These are phyloP conservation scores for Alloscopus bannaensis DNA, from an alignment of 2,888 invertebrate species.

Conservation along the genomic window DNA sequence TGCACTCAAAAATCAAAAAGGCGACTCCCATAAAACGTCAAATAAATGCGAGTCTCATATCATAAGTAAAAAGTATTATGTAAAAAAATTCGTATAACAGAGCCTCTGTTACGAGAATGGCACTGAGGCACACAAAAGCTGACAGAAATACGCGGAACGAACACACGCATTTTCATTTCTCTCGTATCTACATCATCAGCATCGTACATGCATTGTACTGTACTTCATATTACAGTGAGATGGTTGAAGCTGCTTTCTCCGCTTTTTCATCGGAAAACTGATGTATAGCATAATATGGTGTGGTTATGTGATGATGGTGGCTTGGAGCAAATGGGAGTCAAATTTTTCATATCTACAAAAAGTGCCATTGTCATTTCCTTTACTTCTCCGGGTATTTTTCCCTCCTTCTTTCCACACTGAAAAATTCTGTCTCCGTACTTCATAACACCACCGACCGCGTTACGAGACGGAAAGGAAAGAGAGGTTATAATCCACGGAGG, in stretches of 20 bases:
- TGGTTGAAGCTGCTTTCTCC: conserved; percentile 9
- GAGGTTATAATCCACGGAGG: conserved; percentile 31
- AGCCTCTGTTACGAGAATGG: no score
- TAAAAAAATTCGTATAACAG: conserved; percentile 4
- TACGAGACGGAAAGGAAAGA: conserved; percentile 1
- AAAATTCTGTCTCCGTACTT: not conserved
- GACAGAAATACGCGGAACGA: no score
- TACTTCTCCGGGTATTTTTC: conserved; percentile 30
- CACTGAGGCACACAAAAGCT: conserved; percentile 1
- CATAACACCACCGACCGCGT: not conserved
- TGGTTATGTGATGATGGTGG: conserved; percentile 29
- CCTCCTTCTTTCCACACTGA: not conserved
- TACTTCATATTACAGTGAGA: not conserved
- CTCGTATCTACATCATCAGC: no score
- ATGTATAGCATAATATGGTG: conserved; percentile 17
- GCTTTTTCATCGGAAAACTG: conserved; percentile 5
- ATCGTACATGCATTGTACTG: no score
- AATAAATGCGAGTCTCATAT: conserved; percentile 26
- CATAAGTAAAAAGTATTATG: conserved; percentile 16
- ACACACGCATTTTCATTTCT: no score
- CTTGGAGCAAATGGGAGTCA: conserved; percentile 52
- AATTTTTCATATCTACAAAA: conserved; percentile 63
- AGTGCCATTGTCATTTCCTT: conserved; percentile 67
- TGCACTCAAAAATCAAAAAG: conserved; percentile 22
- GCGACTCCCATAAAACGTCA: conserved; percentile 34